A percentile compares a stretch with the other conserved stretches of the same genome.
These are phyloP conservation scores for Drosophila burlai DNA, from an alignment of 1,140 invertebrate genomes.

Conservation along the genomic window DNA sequence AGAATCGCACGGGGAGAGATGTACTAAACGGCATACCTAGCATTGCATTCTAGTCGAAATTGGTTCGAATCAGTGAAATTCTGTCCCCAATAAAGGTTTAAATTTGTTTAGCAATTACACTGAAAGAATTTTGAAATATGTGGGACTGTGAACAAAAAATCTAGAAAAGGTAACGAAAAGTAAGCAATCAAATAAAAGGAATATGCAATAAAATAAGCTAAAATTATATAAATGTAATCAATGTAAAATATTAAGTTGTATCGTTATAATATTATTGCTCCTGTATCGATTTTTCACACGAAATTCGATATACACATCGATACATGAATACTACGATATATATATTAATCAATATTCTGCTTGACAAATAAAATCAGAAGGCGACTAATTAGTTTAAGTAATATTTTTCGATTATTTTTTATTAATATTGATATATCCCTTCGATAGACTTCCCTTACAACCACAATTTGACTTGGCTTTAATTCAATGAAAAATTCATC, in stretches of 20 bases:
- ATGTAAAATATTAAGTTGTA: background rate
- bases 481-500: background rate
- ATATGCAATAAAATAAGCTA: no score
- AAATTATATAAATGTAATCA: no score
- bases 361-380: background rate
- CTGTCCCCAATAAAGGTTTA: conserved; percentile 36
- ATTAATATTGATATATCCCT: background rate
- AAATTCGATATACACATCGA: background rate
- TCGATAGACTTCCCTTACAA: no score
- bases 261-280: background rate
- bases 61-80: conserved; percentile 38
- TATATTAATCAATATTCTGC: background rate
- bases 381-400: background rate
- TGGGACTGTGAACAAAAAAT: background rate
- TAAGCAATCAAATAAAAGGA: background rate
- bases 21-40: conserved; percentile 21
- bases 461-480: no score
- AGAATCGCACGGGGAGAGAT: conserved; percentile 10
- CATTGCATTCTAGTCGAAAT: conserved; percentile 30
- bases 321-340: background rate
- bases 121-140: background rate
- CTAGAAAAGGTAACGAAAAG: no score
- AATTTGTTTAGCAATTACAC: conserved; percentile 31
- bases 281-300: background rate
- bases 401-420: background rate